Evolutionary conservation across 2,113 vertebrate species (phyloP).

Genomic region (Pelobates fuscus): DNA sequence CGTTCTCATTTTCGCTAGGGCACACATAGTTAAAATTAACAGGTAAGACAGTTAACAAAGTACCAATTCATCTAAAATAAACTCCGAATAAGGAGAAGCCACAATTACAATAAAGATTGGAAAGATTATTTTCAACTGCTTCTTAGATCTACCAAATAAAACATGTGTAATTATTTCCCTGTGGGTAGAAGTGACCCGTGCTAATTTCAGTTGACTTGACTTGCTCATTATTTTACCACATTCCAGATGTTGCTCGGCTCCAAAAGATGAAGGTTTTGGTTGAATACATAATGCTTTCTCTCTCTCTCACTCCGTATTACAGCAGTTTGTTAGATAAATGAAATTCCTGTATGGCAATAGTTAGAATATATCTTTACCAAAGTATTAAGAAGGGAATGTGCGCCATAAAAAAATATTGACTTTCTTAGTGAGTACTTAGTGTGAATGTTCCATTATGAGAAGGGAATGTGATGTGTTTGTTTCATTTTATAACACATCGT

Average conservation of each 20-base stretch:
- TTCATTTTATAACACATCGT: no score
- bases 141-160: background rate
- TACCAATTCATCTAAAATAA: background rate
- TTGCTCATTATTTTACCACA: background rate
- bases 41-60: no score
- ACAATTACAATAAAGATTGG: background rate
- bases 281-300: background rate
- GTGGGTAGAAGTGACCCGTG: conserved; percentile 5
- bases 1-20: no score
- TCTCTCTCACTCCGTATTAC: conserved; percentile 6
- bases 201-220: background rate
- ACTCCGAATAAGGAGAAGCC: no score
- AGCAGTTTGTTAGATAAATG: conserved; percentile 3
- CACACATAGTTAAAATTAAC: no score
- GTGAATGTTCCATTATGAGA: no score
- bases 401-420: background rate
- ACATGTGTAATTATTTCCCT: conserved; percentile 14
- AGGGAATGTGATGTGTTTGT: no score
- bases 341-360: background rate
- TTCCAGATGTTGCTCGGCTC: conserved; percentile 24
- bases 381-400: conserved; percentile 3
- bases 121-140: no score
- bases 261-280: background rate
- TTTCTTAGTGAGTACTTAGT: background rate
- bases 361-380: background rate